These are phyloP conservation scores for Tautogolabrus adspersus DNA, from an alignment of 2,113 vertebrate species.

Conservation along the genomic window DNA sequence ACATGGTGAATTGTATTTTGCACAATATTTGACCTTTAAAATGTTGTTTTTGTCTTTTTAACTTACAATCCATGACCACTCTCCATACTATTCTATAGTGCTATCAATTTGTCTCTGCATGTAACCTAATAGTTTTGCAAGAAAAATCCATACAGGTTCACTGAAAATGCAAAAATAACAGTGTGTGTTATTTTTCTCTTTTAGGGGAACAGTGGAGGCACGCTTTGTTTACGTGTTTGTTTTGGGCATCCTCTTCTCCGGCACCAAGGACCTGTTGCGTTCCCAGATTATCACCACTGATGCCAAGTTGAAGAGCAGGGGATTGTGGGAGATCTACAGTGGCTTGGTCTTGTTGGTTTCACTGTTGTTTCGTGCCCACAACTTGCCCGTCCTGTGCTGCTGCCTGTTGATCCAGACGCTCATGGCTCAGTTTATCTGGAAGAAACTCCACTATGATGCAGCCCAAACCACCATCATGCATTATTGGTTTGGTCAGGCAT, in stretches of 20 bases:
- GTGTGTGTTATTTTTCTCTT: constrained; percentile 39
- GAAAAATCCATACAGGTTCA: too few relatives aligned
- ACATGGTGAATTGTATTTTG: too few relatives aligned
- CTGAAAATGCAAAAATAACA: constrained; percentile 10
- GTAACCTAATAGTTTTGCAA: too few relatives aligned
- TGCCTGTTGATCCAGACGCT: constrained; percentile 90
- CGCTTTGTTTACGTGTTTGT: constrained; percentile 95
- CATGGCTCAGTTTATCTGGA: constrained; percentile 92
- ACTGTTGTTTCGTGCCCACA: constrained; percentile 91
- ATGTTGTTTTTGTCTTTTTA: too few relatives aligned
- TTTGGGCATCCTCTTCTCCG: constrained; percentile 94
- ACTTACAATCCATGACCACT: too few relatives aligned
- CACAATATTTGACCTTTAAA: too few relatives aligned
- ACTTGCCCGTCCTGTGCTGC: constrained; percentile 91
- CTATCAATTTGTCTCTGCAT: too few relatives aligned
- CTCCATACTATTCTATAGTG: too few relatives aligned
- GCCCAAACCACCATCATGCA: constrained; percentile 94
- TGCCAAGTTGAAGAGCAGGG: constrained; percentile 80
- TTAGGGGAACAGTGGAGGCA: constrained; percentile 94
- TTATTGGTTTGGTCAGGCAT: constrained; percentile 98
- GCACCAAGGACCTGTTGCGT: constrained; percentile 91
- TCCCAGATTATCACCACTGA: constrained; percentile 87
- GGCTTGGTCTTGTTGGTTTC: constrained; percentile 91
- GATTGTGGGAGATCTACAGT: constrained; percentile 93
- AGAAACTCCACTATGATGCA: constrained; percentile 86